Conservation (phyloP, 2,113 vertebrate species). For the Aspidoscelis tigris region DNA sequence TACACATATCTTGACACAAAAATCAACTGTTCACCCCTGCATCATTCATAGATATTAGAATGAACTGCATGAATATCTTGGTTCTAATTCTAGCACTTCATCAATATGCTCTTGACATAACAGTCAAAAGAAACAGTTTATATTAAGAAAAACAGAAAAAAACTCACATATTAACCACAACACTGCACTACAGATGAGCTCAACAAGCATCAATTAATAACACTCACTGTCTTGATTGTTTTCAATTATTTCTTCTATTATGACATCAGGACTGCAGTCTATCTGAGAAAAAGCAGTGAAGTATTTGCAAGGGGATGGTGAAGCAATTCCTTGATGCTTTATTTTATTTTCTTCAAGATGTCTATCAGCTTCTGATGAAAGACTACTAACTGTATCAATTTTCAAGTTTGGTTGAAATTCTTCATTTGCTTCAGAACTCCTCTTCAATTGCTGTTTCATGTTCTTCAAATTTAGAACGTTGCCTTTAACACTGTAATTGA, state of each 20-base stretch:
- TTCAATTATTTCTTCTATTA: constrained; percentile 84
- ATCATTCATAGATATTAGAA: too few relatives aligned
- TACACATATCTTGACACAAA: too few relatives aligned
- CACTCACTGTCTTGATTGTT: constrained; percentile 73
- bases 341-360: constrained; percentile 13
- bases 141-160: neutral
- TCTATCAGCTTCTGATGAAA: constrained; percentile 3
- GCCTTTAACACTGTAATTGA: constrained; percentile 60
- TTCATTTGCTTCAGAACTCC: constrained; percentile 24
- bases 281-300: constrained; percentile 17
- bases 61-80: too few relatives aligned
- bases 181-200: neutral
- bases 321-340: constrained; percentile 9
- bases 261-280: constrained; percentile 73
- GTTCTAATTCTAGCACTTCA: too few relatives aligned
- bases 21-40: too few relatives aligned
- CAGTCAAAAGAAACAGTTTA: neutral
- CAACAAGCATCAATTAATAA: neutral
- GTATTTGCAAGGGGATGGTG: constrained; percentile 19
- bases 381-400: constrained; percentile 17
- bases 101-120: too few relatives aligned
- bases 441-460: neutral
- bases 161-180: neutral
- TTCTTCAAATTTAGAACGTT: constrained; percentile 2
- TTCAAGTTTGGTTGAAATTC: constrained; percentile 13